phyloP scores from a whole-genome alignment of 2,797 vertebrate species.

The Argentina silus region DNA sequence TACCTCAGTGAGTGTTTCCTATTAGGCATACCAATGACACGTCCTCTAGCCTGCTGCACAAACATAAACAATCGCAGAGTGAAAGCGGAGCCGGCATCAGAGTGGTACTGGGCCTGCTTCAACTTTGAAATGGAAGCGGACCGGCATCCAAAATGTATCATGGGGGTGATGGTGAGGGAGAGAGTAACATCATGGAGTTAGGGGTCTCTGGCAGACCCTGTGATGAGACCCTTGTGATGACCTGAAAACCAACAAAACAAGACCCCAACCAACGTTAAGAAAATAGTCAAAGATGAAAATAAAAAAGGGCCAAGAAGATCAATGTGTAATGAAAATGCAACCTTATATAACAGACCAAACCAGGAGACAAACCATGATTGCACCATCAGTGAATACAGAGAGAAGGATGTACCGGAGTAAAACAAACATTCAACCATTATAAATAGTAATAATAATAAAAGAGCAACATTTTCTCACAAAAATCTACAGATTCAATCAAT shows the following conservation, averaged over 20 bases:
- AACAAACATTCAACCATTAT: too few relatives aligned
- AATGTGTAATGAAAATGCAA: background rate
- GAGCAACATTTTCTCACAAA: too few relatives aligned
- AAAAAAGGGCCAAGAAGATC: background rate
- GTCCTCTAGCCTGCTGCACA: background rate
- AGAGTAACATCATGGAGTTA: background rate
- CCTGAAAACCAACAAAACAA: background rate
- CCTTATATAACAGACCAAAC: background rate
- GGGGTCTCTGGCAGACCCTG: too few relatives aligned
- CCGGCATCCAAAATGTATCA: background rate
- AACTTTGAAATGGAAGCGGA: background rate
- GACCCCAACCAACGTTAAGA: too few relatives aligned
- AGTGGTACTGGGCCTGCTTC: background rate
- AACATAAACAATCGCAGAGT: background rate
- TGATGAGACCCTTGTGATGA: too few relatives aligned
- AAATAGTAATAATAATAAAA: too few relatives aligned
- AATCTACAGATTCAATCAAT: too few relatives aligned
- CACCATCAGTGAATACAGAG: background rate
- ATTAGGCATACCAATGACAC: slow-evolving; percentile 1
- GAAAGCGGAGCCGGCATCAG: background rate
- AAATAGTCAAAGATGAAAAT: too few relatives aligned
- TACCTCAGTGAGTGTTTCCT: slow-evolving; percentile 22
- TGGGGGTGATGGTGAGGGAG: background rate
- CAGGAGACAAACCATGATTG: background rate
- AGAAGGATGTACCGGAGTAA: background rate